Conservation (phyloP, 2,113 vertebrate genomes). For the Elephas maximus region DNA sequence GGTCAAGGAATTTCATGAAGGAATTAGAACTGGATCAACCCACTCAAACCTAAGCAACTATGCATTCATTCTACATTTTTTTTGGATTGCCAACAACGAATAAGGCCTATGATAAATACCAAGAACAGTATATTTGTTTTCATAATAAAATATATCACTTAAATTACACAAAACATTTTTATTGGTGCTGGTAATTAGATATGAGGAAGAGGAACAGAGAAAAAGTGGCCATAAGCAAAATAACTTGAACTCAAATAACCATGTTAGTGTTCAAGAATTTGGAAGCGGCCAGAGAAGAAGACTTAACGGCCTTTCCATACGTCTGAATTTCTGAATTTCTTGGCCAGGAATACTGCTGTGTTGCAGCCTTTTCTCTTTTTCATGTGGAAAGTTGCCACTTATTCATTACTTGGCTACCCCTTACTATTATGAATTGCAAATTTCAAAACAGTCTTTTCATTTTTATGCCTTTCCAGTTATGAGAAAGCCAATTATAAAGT, state of each 20-base stretch:
- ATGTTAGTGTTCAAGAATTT: background rate
- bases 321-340: slow-evolving; percentile 45
- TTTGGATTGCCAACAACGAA: background rate
- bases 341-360: background rate
- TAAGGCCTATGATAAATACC: background rate
- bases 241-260: slow-evolving; percentile 10
- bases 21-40: slow-evolving; percentile 65
- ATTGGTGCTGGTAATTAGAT: background rate
- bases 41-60: slow-evolving; percentile 64
- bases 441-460: slow-evolving; percentile 49
- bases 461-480: slow-evolving; percentile 41
- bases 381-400: slow-evolving; percentile 54
- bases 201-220: background rate
- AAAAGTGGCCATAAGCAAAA: background rate
- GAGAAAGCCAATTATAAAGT: slow-evolving; percentile 23
- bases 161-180: background rate
- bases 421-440: slow-evolving; percentile 63
- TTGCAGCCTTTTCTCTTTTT: slow-evolving; percentile 45
- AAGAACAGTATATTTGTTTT: background rate
- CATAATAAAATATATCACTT: background rate
- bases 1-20: slow-evolving; percentile 77
- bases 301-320: background rate
- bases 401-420: slow-evolving; percentile 56
- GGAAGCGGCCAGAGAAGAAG: background rate
- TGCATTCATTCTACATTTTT: background rate